These are phyloP conservation scores for Anas bernieri DNA, from an alignment of 2,797 vertebrate genomes.

Conservation along the genomic window DNA sequence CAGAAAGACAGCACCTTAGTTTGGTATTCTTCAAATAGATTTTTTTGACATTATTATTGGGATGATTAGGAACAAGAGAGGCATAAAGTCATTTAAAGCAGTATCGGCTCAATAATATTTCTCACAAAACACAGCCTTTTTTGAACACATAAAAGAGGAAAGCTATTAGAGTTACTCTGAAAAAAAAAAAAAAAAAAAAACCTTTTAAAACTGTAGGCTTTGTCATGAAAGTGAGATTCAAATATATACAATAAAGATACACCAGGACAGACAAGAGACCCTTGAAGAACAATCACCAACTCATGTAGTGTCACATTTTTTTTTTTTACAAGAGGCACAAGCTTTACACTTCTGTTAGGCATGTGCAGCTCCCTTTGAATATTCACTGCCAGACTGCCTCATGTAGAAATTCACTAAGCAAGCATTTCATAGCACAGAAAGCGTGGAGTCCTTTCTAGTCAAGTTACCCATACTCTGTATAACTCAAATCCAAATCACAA, in stretches of 20 bases:
- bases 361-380: background rate
- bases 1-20: background rate
- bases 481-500: background rate
- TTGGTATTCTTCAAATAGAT: background rate
- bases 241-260: background rate
- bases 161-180: background rate
- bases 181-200: background rate
- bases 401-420: background rate
- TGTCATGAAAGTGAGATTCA: background rate
- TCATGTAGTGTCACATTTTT: fast-evolving
- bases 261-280: background rate
- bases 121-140: background rate
- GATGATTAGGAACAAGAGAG: background rate
- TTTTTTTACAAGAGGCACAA: background rate
- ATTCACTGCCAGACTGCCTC: background rate
- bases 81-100: constrained; percentile 7
- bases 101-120: background rate
- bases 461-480: fast-evolving
- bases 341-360: fast-evolving
- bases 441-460: fast-evolving
- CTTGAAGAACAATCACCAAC: background rate
- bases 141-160: background rate
- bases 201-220: background rate
- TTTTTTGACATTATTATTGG: background rate
- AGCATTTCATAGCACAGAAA: background rate